These are phyloP conservation scores for Acanthoscelides obtectus DNA, from an alignment of 2,888 invertebrate genomes.

Conservation along the genomic window DNA sequence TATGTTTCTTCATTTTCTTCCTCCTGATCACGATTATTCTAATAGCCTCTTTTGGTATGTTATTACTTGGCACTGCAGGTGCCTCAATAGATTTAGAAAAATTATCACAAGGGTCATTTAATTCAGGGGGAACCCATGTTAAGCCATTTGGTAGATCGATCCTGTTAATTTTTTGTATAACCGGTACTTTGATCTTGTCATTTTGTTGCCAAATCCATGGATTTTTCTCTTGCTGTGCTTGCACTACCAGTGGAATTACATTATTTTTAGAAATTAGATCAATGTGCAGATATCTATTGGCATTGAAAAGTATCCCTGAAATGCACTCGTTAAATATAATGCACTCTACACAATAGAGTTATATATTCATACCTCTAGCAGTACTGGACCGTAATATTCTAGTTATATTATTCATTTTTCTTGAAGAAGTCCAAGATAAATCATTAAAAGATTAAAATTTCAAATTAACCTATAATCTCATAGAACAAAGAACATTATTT, in stretches of 20 bases:
- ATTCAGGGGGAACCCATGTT: constrained; percentile 28
- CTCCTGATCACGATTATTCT: constrained; percentile 72
- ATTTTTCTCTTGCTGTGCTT: constrained; percentile 14
- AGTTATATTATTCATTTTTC: background rate
- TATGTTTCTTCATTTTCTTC: constrained; percentile 85
- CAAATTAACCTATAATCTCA: too few relatives aligned
- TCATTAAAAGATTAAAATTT: too few relatives aligned
- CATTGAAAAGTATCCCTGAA: background rate
- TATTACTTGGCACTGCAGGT: constrained; percentile 30
- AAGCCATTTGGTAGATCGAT: constrained; percentile 36
- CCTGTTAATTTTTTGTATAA: constrained; percentile 20
- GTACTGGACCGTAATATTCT: background rate
- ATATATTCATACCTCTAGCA: background rate
- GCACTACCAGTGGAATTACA: background rate
- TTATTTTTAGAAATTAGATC: background rate
- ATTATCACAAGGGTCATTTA: constrained; percentile 24
- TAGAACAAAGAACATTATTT: too few relatives aligned
- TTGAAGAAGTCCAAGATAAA: too few relatives aligned
- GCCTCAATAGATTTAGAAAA: constrained; percentile 32
- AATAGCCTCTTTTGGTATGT: constrained; percentile 64
- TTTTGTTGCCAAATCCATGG: constrained; percentile 40
- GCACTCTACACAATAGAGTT: background rate
- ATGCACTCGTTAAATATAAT: background rate
- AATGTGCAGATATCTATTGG: background rate
- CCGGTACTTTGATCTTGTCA: constrained; percentile 33